Evolutionary conservation across 2,113 vertebrate species (phyloP), one percentile per base, ranked within the genome.

Genomic region (Trichechus manatus): DNA sequence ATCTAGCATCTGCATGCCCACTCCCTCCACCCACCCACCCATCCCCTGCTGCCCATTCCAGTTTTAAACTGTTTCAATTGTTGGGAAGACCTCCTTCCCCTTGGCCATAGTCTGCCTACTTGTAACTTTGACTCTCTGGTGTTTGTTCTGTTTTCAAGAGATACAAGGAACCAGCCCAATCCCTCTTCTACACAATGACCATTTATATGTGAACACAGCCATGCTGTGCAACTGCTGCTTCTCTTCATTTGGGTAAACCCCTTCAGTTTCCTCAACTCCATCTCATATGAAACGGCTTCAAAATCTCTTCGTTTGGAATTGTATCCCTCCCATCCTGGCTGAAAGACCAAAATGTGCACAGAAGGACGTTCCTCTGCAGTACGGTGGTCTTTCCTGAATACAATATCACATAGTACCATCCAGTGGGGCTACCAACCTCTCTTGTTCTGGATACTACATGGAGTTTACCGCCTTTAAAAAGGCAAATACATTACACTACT

Each of bases 401-500:
- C 19, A 63, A 36, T 33, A 53, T 27, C 31, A 5, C 6, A 61
- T 3, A 25, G 39, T 2, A n/a, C 23, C 17, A 83, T 61, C 56
- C 20, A 23, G 4, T 61, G 20, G 80, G 25, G 53, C 23, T 66
- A 6, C 85, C 36, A 39, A 14, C 33, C 27, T 89, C 39, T 77
- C 90, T 36, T 23, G 47, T 56, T 80, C 33, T 78, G 42, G 3
- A 33, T 3, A 79, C 9, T 44, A 25, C 33, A 6, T 72, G 4
- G 31, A 89, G 15, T 66, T 17, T 64, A 82, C 11, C 84, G 59
- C 5, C 56, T 94, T 94, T 87, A 39, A 70, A 85, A 91, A 94
- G 78, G n/a, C 31, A 94, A 92, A n/a, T n/a, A 36, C 8, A 56
- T 22, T 56, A 70, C 3, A 15, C 31, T 78, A 56, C 42, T 70